These are phyloP conservation scores for Doryteuthis pealeii DNA, from an alignment of 1,140 invertebrate species.

Conservation along the genomic window DNA sequence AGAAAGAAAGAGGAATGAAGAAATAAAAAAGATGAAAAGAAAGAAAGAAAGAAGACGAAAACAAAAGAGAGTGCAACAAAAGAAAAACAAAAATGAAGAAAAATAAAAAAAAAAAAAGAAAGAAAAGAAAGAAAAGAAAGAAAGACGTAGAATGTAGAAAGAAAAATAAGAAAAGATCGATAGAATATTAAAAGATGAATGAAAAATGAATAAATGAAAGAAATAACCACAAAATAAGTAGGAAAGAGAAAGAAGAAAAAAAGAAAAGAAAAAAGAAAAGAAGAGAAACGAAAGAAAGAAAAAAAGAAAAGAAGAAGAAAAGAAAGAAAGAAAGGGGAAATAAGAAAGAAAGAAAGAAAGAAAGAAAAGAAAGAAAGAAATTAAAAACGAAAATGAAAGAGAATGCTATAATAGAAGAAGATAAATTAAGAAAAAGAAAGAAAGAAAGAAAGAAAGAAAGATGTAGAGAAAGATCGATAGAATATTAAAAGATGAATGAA, in stretches of 20 bases:
- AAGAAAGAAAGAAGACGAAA: background rate
- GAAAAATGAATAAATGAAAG: background rate
- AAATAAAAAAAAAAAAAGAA: background rate
- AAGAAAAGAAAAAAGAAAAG: background rate
- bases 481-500: background rate
- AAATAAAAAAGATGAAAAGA: background rate
- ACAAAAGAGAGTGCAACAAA: background rate
- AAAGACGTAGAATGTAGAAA: background rate
- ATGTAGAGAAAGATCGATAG: background rate
- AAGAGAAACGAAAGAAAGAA: background rate
- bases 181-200: background rate
- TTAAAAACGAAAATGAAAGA: background rate
- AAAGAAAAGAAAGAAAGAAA: background rate
- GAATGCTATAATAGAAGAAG: background rate
- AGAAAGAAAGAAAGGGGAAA: background rate
- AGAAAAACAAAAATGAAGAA: background rate
- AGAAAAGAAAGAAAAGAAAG: background rate
- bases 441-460: background rate
- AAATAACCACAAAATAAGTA: background rate
- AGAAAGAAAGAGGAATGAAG: background rate
- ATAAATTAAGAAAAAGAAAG: background rate
- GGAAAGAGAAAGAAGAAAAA: background rate
- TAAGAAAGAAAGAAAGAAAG: background rate
- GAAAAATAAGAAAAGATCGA: background rate
- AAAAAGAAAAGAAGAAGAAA: background rate